These are phyloP conservation scores for Aphrophora alni DNA, from an alignment of 2,888 invertebrate species.

Conservation along the genomic window DNA sequence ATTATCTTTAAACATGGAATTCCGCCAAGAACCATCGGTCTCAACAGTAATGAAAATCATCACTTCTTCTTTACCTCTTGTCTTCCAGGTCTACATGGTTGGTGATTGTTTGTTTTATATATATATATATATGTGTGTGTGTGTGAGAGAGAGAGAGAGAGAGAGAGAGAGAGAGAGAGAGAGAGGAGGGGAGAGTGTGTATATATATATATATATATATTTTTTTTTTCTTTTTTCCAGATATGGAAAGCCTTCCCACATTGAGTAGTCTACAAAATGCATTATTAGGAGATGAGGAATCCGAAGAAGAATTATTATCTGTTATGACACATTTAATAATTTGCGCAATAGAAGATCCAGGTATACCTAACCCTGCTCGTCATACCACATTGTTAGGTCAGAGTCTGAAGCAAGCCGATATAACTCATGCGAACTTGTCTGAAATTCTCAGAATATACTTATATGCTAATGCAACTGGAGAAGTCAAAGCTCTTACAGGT, in stretches of 20 bases:
- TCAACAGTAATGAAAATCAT: too few species aligned
- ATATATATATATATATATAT: too few species aligned
- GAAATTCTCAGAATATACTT: slow-evolving; percentile 92
- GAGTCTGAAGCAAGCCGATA: slow-evolving; percentile 85
- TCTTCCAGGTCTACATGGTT: too few species aligned
- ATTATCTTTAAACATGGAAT: too few species aligned
- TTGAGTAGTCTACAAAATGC: slow-evolving; percentile 87
- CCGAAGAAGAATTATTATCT: slow-evolving; percentile 84
- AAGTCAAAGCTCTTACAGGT: slow-evolving; percentile 80
- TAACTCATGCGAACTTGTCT: slow-evolving; percentile 89
- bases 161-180: too few species aligned
- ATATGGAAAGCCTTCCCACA: slow-evolving; percentile 86
- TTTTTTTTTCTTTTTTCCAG: slow-evolving; percentile 61
- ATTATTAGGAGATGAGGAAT: slow-evolving; percentile 78
- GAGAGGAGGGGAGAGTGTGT: too few species aligned
- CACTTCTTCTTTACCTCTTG: too few species aligned
- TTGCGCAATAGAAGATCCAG: slow-evolving; percentile 93
- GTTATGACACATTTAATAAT: slow-evolving; percentile 89
- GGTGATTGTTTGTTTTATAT: too few species aligned
- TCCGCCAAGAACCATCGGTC: too few species aligned
- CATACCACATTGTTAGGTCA: slow-evolving; percentile 91
- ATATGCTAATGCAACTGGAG: slow-evolving; percentile 87
- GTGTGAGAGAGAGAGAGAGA: too few species aligned
- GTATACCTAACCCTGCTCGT: slow-evolving; percentile 86
- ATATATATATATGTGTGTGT: too few species aligned